phyloP scores from a whole-genome alignment of 2,888 invertebrate species.

The Pharmacophagus antenor region DNA sequence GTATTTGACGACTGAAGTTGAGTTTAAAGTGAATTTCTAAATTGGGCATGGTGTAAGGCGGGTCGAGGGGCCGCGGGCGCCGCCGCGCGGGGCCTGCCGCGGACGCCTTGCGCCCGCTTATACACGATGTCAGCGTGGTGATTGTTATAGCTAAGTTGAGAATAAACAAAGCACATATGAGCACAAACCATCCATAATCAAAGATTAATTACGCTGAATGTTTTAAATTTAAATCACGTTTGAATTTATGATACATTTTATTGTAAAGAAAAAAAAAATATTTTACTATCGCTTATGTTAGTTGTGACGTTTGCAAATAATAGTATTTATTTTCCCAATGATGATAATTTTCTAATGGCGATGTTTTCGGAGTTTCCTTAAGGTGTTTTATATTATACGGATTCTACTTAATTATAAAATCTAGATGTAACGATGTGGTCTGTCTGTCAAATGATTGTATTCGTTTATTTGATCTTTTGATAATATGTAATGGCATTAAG shows the following conservation, averaged over 20 bases:
- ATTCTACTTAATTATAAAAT: constrained; percentile 61
- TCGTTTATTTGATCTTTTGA: constrained; percentile 54
- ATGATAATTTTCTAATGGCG: constrained; percentile 60
- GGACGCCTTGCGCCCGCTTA: constrained; percentile 36
- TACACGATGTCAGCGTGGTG: constrained; percentile 59
- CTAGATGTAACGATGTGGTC: constrained; percentile 50
- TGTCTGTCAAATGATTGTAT: constrained; percentile 50
- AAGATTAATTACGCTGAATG: constrained; percentile 73
- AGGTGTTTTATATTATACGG: constrained; percentile 68
- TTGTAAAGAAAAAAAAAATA: constrained; percentile 68
- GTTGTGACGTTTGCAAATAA: constrained; percentile 76
- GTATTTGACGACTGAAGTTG: constrained; percentile 71
- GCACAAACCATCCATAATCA: constrained; percentile 80
- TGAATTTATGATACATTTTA: constrained; percentile 81
- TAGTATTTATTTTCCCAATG: constrained; percentile 75
- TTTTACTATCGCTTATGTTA: constrained; percentile 79
- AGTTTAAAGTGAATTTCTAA: constrained; percentile 53
- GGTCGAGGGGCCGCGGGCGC: constrained; percentile 32
- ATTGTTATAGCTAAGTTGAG: constrained; percentile 72
- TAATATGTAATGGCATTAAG: constrained; percentile 49
- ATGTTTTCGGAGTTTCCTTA: constrained; percentile 57
- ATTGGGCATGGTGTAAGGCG: constrained; percentile 48
- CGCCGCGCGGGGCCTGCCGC: constrained; percentile 27
- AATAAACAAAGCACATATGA: constrained; percentile 74
- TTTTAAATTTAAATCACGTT: constrained; percentile 77